Evolutionary conservation across 2,797 vertebrate genomes (phyloP).

Genomic region (Pseudochirops cupreus): DNA sequence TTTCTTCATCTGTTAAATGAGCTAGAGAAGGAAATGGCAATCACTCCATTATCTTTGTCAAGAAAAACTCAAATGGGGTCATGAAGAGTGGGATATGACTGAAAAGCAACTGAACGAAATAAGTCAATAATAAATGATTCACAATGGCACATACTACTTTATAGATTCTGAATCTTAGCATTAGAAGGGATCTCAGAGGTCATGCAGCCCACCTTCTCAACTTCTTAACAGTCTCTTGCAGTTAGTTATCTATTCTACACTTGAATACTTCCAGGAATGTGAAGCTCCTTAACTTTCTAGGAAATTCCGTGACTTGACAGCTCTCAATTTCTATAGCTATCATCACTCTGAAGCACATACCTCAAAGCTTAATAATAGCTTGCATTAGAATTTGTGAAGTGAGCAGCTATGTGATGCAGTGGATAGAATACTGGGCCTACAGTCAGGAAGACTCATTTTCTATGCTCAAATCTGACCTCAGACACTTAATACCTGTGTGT

Average conservation of each 20-base stretch:
- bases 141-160: neutral
- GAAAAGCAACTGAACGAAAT: too few species aligned
- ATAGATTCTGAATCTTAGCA: conserved; percentile 15
- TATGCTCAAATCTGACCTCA: neutral
- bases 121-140: too few species aligned
- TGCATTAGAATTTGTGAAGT: too few species aligned
- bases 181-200: neutral
- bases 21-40: too few species aligned
- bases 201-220: neutral
- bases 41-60: too few species aligned
- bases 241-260: neutral
- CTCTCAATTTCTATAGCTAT: neutral
- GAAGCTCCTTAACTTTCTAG: conserved; percentile 33
- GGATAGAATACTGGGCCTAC: neutral
- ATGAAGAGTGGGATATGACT: too few species aligned
- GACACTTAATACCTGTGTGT: neutral
- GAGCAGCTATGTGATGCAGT: neutral
- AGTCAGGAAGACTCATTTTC: neutral
- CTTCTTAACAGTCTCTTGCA: conserved; percentile 33
- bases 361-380: too few species aligned
- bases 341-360: too few species aligned
- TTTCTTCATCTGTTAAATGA: too few species aligned
- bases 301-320: conserved; percentile 42
- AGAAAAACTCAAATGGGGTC: too few species aligned
- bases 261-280: neutral